Conservation (phyloP, 2,888 invertebrate species). For the Acronicta leporina region DNA sequence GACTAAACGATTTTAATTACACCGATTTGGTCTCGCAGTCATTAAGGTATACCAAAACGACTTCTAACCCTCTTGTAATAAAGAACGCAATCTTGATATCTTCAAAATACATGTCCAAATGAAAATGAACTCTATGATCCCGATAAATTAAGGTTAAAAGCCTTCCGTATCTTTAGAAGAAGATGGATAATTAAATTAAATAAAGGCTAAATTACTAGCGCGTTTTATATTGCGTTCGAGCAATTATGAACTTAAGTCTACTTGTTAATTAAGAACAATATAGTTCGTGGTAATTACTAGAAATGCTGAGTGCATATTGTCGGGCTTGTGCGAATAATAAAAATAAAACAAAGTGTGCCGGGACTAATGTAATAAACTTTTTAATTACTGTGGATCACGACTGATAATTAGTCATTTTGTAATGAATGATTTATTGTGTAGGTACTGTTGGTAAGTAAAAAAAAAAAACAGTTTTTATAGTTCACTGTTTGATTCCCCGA, state of each 20-base stretch:
- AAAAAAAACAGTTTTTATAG: no score
- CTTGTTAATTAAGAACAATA: not conserved
- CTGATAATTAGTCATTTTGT: slow-evolving; percentile 1
- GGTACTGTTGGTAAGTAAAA: not conserved
- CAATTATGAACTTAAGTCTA: not conserved
- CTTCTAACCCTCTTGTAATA: slow-evolving; percentile 2
- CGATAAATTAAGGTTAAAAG: slow-evolving; percentile 13
- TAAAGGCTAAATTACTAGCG: slow-evolving; percentile 1
- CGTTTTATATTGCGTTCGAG: not conserved
- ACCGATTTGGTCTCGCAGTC: slow-evolving; percentile 16
- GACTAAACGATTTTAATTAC: slow-evolving; percentile 48
- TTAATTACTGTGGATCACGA: not conserved
- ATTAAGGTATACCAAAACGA: slow-evolving; percentile 1
- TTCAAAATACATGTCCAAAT: not conserved
- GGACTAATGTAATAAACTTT: not conserved
- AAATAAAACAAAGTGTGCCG: slow-evolving; percentile 10
- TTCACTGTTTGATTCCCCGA: no score
- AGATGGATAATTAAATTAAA: slow-evolving; percentile 12
- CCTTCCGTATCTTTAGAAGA: slow-evolving; percentile 15
- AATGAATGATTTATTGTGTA: not conserved
- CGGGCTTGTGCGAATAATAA: slow-evolving; percentile 3
- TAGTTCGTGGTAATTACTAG: slow-evolving; percentile 1
- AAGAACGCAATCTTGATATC: not conserved
- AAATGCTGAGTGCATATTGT: slow-evolving; percentile 7
- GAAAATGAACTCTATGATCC: slow-evolving; percentile 9